Evolutionary conservation across 37 sponge, comb jelly and placozoan species (phyloP), one percentile per base, ranked within the genome.

Genomic region (Aphrocallistes beatrix): DNA sequence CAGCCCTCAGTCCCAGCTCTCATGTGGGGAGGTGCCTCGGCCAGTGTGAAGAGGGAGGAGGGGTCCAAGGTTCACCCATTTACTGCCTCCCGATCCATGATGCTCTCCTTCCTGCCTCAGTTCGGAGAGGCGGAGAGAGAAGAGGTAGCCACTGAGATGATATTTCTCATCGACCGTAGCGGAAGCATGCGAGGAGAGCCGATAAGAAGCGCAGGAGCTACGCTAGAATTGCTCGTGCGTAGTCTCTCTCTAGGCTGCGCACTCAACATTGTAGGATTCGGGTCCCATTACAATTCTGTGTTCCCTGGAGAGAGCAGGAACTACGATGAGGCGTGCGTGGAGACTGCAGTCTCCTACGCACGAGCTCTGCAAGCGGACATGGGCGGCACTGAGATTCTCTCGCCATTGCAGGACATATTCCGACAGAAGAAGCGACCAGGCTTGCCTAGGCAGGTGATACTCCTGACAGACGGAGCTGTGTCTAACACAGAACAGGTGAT

Each of bases 241-340:
- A 89, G 90, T 51, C 39, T 92, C n/a, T 88, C 90, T 50, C 83
- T 86, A 40, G 93, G 87, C 9, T 85, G 88, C 37, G 86, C 39
- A 75, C 88, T 92, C 88, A 92, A 92, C 88, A 89, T 92, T 40
- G 69, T 90, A 10, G 88, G 93, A 10, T 92, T 92, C 90, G 93
- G 93, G 16, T 51, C 84, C 37, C n/a, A 50, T 0, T 92, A 84
- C 69, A 48, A 83, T 69, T 39, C 34, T 37, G 38, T 92, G 0
- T 92, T 90, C 50, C 49, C 87, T 34, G n/a, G 51, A 48, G 48
- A 34, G 0, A 91, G 89, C 37, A 82, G 82, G 1, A 84, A 86
- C 0, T 91, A 91, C 82, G 75, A 88, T 51, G 75, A 88, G 83
- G 81, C 83, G 69, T 81, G 86, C 48, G 82, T 91, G 37, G 87